These are phyloP conservation scores for Leptarthrus brevirostris DNA, from an alignment of 2,888 invertebrate genomes.

Conservation along the genomic window DNA sequence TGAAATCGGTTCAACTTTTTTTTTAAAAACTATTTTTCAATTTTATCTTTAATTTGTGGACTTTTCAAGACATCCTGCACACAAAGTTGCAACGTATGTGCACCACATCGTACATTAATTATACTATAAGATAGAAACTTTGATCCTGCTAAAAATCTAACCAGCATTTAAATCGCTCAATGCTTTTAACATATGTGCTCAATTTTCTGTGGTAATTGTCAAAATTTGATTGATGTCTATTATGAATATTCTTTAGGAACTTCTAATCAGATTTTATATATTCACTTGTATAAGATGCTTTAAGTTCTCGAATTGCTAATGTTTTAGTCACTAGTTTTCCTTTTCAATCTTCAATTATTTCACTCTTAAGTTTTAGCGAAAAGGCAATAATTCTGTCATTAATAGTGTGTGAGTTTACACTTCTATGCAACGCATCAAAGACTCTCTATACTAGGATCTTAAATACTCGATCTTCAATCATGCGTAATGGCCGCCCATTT, in stretches of 20 bases:
- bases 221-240: conserved; percentile 53
- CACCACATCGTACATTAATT: conserved; percentile 44
- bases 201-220: conserved; percentile 53
- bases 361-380: conserved; percentile 47
- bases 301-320: conserved; percentile 52
- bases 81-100: conserved; percentile 53
- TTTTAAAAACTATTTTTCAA: too few relatives aligned
- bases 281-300: conserved; percentile 50
- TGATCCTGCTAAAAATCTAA: conserved; percentile 31
- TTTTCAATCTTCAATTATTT: conserved; percentile 49
- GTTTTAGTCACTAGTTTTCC: conserved; percentile 53
- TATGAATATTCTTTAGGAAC: conserved; percentile 51
- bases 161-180: conserved; percentile 48
- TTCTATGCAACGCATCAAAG: conserved; percentile 50
- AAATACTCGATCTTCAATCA: conserved; percentile 53
- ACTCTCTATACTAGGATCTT: conserved; percentile 51
- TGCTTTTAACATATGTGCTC: conserved; percentile 48
- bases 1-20: too few relatives aligned
- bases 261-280: conserved; percentile 50
- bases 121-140: conserved; percentile 47
- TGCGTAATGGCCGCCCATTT: conserved; percentile 50
- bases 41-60: conserved; percentile 29
- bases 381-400: conserved; percentile 49
- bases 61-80: conserved; percentile 49
- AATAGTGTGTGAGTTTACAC: conserved; percentile 51